Conservation (phyloP, 2,888 invertebrate genomes). For the Orthonychiurus folsomi region DNA sequence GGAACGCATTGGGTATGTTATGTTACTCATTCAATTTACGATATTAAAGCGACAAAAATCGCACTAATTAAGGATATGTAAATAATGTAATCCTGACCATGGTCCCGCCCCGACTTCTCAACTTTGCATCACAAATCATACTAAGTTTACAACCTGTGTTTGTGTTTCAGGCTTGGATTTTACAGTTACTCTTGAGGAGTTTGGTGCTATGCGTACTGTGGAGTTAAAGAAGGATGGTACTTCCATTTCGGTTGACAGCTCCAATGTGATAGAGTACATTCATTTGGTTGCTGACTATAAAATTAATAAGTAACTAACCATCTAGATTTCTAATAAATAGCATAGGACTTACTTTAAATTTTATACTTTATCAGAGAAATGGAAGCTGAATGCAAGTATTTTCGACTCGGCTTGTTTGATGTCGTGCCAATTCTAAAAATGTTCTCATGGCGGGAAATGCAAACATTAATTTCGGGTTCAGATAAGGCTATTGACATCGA, state of each 20-base stretch:
- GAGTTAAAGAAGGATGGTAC: conserved; percentile 85
- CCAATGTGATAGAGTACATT: conserved; percentile 92
- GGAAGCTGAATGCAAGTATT: conserved; percentile 30
- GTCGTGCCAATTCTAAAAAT: conserved; percentile 82
- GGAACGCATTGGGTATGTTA: conserved; percentile 63
- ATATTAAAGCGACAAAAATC: too few species aligned
- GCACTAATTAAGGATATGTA: too few species aligned
- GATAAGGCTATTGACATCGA: conserved; percentile 85
- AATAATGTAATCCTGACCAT: too few species aligned
- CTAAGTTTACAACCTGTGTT: too few species aligned
- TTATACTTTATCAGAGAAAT: conserved; percentile 28
- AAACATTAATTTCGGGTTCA: conserved; percentile 92
- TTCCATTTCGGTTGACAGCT: conserved; percentile 79
- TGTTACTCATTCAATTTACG: too few species aligned
- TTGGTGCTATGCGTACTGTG: conserved; percentile 78
- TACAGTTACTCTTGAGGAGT: conserved; percentile 77
- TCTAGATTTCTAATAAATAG: conserved; percentile 4
- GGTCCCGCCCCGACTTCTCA: too few species aligned
- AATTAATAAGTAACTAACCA: conserved; percentile 76
- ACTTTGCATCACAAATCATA: too few species aligned
- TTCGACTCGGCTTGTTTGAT: conserved; percentile 56
- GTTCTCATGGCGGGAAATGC: conserved; percentile 89
- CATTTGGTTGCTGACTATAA: conserved; percentile 93
- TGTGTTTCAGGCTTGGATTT: conserved; percentile 77
- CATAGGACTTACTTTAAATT: neutral